Evolutionary conservation across 2,113 vertebrate genomes (phyloP).

Genomic region (Entelurus aequoreus): DNA sequence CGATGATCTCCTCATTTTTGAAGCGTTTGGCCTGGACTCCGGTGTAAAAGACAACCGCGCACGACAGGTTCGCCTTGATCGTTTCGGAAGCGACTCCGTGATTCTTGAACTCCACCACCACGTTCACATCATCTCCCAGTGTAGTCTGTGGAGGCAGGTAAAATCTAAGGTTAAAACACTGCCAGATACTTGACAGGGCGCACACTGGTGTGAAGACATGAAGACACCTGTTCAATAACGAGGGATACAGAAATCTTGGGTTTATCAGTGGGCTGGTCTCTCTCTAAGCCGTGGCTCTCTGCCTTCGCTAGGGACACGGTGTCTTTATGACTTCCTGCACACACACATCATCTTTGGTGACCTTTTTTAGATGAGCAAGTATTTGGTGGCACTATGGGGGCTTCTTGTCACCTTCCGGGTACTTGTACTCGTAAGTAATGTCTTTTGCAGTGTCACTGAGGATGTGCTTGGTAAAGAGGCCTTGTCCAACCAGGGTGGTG

Average conservation of each 20-base stretch:
- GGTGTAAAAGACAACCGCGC: constrained; percentile 79
- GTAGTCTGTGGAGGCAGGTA: constrained; percentile 25
- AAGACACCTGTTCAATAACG: not conserved
- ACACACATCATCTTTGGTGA: not conserved
- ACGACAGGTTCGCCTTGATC: constrained; percentile 55
- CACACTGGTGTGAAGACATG: not conserved
- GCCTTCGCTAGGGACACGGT: constrained; percentile 68
- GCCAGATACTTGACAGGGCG: not conserved
- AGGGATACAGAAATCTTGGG: constrained; percentile 64
- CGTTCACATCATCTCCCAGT: constrained; percentile 71
- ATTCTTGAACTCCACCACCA: constrained; percentile 77
- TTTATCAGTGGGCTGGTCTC: constrained; percentile 33
- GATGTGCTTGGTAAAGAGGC: constrained; percentile 77
- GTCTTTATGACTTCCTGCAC: constrained; percentile 73
- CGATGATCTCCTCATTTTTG: constrained; percentile 47
- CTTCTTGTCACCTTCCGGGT: constrained; percentile 41
- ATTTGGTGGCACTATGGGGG: constrained; percentile 45
- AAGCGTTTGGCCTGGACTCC: constrained; percentile 72
- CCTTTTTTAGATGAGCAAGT: not conserved
- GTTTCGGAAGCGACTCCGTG: constrained; percentile 34
- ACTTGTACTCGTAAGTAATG: constrained; percentile 82
- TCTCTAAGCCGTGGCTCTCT: constrained; percentile 67
- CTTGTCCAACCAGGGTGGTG: constrained; percentile 65
- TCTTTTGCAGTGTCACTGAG: constrained; percentile 46
- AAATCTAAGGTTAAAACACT: no score